These are phyloP conservation scores for Cepaea hortensis DNA, from an alignment of 2,888 invertebrate genomes.

Conservation along the genomic window DNA sequence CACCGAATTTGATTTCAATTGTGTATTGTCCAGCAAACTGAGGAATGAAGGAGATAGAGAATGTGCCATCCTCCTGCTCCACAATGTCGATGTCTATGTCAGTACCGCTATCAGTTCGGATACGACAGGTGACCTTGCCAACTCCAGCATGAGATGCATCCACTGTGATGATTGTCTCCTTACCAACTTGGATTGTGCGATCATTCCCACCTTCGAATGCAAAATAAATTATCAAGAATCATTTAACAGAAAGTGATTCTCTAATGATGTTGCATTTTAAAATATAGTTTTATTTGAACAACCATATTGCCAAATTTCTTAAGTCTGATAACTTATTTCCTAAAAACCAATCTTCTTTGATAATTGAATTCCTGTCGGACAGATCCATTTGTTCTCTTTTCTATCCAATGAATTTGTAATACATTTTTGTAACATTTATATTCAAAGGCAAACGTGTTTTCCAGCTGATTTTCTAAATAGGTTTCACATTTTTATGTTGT, in stretches of 20 bases:
- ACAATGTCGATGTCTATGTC: conserved; percentile 89
- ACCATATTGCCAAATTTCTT: no score
- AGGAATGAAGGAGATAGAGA: conserved; percentile 79
- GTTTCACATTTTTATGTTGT: no score
- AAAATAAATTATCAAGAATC: not conserved
- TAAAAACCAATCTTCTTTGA: no score
- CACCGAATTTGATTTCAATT: conserved; percentile 90
- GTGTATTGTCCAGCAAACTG: conserved; percentile 83
- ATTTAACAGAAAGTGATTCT: not conserved
- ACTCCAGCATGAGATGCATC: conserved; percentile 88
- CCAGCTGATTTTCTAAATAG: no score
- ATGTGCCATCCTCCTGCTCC: conserved; percentile 90
- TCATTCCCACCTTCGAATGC: conserved; percentile 81
- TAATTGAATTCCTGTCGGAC: no score
- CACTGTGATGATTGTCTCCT: conserved; percentile 87
- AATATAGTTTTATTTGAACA: no score
- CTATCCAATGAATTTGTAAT: no score
- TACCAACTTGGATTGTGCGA: conserved; percentile 85
- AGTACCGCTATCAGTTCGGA: conserved; percentile 83
- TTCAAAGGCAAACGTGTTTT: no score
- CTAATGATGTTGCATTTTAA: no score
- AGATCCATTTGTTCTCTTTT: no score
- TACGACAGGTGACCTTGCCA: conserved; percentile 89
- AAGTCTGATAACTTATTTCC: no score
- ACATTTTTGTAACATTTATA: no score